phyloP scores from a whole-genome alignment of 2,113 vertebrate species.

The Xenus cinereus region DNA sequence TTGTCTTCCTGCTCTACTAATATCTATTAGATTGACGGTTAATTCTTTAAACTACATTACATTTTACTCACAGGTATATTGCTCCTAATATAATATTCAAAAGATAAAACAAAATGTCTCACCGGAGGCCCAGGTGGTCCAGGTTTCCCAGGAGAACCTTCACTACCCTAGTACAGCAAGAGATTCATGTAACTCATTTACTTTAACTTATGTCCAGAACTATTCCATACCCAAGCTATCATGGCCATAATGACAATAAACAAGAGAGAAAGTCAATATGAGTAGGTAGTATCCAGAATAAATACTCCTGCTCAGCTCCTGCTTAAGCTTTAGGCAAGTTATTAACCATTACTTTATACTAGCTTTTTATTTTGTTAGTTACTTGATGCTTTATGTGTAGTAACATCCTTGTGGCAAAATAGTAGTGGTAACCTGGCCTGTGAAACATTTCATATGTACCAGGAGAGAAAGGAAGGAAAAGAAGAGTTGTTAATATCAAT shows the following conservation, averaged over 20 bases:
- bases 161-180: constrained; percentile 82
- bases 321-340: not conserved
- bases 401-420: not conserved
- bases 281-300: not conserved
- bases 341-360: not conserved
- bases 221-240: not conserved
- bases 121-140: constrained; percentile 85
- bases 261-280: not conserved
- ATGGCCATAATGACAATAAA: not conserved
- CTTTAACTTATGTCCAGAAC: not conserved
- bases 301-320: not conserved
- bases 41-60: not conserved
- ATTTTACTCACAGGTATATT: not conserved
- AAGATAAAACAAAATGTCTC: constrained; percentile 54
- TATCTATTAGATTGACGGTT: not conserved
- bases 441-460: not conserved
- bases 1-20: not conserved
- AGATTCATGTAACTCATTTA: constrained; percentile 1
- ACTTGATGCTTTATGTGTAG: not conserved
- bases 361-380: not conserved
- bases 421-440: not conserved
- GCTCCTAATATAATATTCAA: not conserved
- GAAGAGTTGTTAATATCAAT: not conserved
- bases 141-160: constrained; percentile 85
- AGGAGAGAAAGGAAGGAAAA: not conserved